Conservation (phyloP, 2,797 vertebrate genomes). For the Enteromius unitaeniatus region DNA sequence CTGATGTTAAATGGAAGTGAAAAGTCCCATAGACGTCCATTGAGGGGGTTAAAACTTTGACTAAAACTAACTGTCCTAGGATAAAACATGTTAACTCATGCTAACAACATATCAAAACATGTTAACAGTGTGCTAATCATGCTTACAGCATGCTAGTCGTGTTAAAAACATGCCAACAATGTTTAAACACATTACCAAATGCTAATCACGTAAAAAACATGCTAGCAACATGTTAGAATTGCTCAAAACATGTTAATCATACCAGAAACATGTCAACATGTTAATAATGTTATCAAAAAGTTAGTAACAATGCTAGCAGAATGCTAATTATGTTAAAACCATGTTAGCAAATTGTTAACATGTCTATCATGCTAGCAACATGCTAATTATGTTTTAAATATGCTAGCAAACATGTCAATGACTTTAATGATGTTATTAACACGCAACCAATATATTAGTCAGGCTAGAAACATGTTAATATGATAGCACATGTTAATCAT, state of each 20-base stretch:
- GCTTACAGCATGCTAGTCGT: not conserved
- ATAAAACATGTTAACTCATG: not conserved
- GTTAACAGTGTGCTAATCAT: not conserved
- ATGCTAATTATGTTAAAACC: not conserved
- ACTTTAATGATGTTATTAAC: not conserved
- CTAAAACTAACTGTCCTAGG: not conserved
- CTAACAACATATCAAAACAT: not conserved
- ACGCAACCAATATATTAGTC: not conserved
- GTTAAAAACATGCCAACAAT: not conserved
- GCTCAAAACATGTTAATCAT: not conserved
- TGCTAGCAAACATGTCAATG: not conserved
- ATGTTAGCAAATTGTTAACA: not conserved
- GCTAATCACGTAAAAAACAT: not conserved
- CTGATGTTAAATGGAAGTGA: not conserved
- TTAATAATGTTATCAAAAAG: not conserved
- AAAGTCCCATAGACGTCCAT: not conserved
- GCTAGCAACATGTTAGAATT: no score
- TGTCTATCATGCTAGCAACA: not conserved
- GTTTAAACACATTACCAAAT: not conserved
- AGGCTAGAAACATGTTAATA: not conserved
- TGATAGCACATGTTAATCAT: no score
- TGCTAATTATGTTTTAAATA: not conserved
- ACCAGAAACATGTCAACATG: not conserved
- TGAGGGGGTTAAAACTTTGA: not conserved
- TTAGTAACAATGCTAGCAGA: not conserved